These are phyloP conservation scores for Hemicordylus capensis DNA, from an alignment of 2,113 vertebrate species.

Conservation along the genomic window DNA sequence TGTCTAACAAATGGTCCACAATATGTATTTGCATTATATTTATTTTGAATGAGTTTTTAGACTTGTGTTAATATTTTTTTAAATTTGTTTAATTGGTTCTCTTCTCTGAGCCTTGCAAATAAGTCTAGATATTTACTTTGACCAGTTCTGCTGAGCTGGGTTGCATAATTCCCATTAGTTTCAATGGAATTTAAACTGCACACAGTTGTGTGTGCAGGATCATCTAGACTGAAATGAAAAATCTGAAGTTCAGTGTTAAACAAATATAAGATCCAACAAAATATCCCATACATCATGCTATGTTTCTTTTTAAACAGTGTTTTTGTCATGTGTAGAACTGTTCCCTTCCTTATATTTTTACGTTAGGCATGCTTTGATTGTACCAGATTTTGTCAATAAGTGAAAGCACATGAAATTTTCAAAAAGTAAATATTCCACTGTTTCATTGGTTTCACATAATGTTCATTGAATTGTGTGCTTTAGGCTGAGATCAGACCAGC, in stretches of 20 bases:
- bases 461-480: slow-evolving; percentile 39
- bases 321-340: background rate
- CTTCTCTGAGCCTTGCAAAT: background rate
- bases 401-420: background rate
- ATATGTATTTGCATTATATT: background rate
- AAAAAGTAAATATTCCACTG: background rate
- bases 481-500: slow-evolving; percentile 33
- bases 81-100: background rate
- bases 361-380: background rate
- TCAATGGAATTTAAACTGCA: background rate
- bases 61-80: background rate
- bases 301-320: background rate
- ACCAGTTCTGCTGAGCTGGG: background rate
- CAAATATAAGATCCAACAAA: background rate
- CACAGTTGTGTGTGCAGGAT: no score
- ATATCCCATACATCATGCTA: background rate
- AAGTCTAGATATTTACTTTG: background rate
- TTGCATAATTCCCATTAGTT: background rate
- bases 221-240: background rate
- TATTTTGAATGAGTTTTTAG: background rate
- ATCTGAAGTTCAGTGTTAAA: background rate
- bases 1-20: slow-evolving; percentile 1
- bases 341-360: background rate
- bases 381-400: background rate
- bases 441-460: slow-evolving; percentile 19